These are phyloP conservation scores for Numenius phaeopus DNA, from an alignment of 2,797 vertebrate species.

Conservation along the genomic window DNA sequence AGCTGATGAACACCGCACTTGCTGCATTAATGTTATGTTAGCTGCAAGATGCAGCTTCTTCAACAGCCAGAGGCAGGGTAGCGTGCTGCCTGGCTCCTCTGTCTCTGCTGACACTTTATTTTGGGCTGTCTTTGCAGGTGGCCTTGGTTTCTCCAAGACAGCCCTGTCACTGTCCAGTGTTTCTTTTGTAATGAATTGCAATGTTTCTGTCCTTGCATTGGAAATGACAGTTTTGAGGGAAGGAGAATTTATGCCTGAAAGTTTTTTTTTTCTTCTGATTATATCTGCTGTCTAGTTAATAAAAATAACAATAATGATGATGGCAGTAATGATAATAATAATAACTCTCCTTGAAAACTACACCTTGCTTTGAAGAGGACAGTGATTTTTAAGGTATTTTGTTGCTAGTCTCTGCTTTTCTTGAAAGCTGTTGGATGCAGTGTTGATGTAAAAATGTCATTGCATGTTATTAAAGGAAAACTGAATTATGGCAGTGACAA, in stretches of 20 bases:
- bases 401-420: background rate
- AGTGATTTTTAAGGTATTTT: background rate
- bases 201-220: background rate
- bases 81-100: background rate
- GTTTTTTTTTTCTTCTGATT: background rate
- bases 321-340: background rate
- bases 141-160: background rate
- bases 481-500: slow-evolving; percentile 41
- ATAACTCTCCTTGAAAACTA: background rate
- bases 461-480: slow-evolving; percentile 38
- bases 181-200: background rate
- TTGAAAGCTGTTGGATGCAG: background rate
- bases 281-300: background rate
- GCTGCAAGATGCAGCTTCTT: background rate
- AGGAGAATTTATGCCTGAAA: background rate
- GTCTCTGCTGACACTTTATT: background rate
- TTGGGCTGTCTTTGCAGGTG: background rate
- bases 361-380: background rate
- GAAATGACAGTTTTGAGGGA: background rate
- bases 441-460: slow-evolving; percentile 41
- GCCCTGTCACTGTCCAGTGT: background rate
- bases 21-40: background rate
- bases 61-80: background rate
- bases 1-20: background rate
- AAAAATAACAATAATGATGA: background rate